Base-by-base conservation (phyloP, 2,888 invertebrate genomes). In the Leptopilina myrica region DNA sequence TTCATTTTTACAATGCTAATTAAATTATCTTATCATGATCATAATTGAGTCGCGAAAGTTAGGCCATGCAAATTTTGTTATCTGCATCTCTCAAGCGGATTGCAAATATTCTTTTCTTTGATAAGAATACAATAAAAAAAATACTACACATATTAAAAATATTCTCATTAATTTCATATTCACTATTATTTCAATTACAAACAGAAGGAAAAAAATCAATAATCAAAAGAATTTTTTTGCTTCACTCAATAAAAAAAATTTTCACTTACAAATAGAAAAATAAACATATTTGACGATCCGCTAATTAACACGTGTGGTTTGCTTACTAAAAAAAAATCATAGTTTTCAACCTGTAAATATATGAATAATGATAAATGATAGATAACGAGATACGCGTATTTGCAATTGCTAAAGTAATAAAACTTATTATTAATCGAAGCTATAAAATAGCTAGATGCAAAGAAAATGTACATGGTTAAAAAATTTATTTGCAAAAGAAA, bases 361-460 rank as follows among this genome's bases (percentile, higher is more conserved):
- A 84, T 81, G 84, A 85, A 78, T 82, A 81, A 78, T 80, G 76
- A 62, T 62, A 73, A 33, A 73, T 14, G 69, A 26, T 73, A 73
- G 67, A 67, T 67, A 49, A 67, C 46, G 67, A 67, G 67, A 69
- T 80, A 86, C 82, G 84, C 81, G 86, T 80, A 84, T 88, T 86
- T 81, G 84, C 77, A 84, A 76, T 81, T 85, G 85, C 84, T 76
- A 64, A 76, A 76, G 40, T 46, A 59, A 43, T 76, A 43, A 43
- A 40, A 76, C 59, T 49, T 67, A 49, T 49, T 82, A 78, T 80
- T 87, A 84, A 88, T 87, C 83, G 86, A 85, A 87, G 90, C 90
- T 91, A 90, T 89, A 81, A 88, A 89, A 90, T 91, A 91, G 91
- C 91, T 89, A 85, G 85, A 84, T 86, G 86, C 86, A 88, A 89